phyloP scores from a whole-genome alignment of 2,888 invertebrate species.

The Netelia inedita region DNA sequence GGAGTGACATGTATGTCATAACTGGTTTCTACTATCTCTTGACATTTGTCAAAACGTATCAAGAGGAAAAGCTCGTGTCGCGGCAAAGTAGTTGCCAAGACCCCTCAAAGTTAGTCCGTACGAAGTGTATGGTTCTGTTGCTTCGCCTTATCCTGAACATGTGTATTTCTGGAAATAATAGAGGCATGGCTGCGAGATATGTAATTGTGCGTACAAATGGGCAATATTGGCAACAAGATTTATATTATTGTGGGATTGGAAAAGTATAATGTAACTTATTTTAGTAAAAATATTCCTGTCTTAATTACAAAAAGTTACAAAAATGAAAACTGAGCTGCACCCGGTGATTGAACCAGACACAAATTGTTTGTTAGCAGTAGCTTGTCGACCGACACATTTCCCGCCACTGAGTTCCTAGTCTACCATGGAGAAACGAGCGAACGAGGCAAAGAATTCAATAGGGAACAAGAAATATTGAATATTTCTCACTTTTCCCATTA shows the following conservation, averaged over 20 bases:
- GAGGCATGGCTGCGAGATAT: background rate
- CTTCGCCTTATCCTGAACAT: background rate
- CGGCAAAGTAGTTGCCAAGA: conserved; percentile 1
- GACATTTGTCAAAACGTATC: background rate
- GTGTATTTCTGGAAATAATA: no score
- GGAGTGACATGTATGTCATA: background rate
- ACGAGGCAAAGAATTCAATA: no score
- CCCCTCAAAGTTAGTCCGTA: background rate
- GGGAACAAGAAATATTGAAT: no score
- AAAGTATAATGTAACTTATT: background rate
- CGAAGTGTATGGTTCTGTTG: background rate
- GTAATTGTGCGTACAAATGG: conserved; percentile 35
- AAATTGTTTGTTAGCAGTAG: no score
- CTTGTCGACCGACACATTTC: no score
- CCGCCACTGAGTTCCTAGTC: no score
- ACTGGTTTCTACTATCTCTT: no score
- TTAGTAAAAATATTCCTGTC: background rate
- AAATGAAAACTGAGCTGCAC: background rate
- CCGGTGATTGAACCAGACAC: background rate
- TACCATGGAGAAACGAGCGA: no score
- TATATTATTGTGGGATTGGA: no score
- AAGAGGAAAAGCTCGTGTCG: background rate
- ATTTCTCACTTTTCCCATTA: no score
- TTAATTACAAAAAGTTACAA: conserved; percentile 8
- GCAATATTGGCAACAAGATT: background rate